Base-by-base conservation (phyloP, 2,888 invertebrate species). In the Rhaphigaster nebulosa region DNA sequence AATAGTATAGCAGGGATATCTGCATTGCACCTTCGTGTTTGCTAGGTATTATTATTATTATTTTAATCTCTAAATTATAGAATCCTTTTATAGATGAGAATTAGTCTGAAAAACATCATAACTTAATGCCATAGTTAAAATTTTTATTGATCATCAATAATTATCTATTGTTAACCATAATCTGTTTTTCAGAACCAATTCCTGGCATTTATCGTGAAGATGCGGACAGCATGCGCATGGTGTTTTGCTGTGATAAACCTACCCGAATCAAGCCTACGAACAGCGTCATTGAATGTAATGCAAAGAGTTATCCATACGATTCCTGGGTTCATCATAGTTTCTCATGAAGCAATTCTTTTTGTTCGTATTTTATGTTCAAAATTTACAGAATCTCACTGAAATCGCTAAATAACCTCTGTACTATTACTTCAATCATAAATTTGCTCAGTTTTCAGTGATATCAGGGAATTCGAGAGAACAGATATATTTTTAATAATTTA, bases 181-280 rank as follows among this genome's bases (percentile, higher is more conserved):
- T 52, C 15, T 56, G 12, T 76, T 80, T 12, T 80, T 15, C 84
- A 84, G 84, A 50, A 45, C 84, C 84, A 15, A 26, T 50, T 45
- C 20, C 13, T 84, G 84, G 84, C 15, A 84, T 84, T 84, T 50
- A 45, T 50, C 84, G 84, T 45, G 84, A 84, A 84, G 45, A 84
- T 84, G 45, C 26, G 1, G 45, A 84, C 84, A 45, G n/a, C 45
- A 34, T 84, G 45, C 26, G 84, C 4, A 45, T 84, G n/a, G n/a
- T 26, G 5, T 84, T 84, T 50, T 84, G 84, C 50, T 84, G 84
- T 50, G 45, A 84, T 5, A 84, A 84, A 50, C 45, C 84, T 84
- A 45, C 45, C n/a, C 10, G 84, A 84, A n/a, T 84, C 15, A 84
- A 84, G 23, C 84, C 84, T n/a, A 45, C 84, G 13, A 84, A 84